Percentiles rank a stretch among this genome's conserved stretches.
Evolutionary conservation across 2,113 vertebrate genomes (phyloP).

Genomic region (Perca flavescens): DNA sequence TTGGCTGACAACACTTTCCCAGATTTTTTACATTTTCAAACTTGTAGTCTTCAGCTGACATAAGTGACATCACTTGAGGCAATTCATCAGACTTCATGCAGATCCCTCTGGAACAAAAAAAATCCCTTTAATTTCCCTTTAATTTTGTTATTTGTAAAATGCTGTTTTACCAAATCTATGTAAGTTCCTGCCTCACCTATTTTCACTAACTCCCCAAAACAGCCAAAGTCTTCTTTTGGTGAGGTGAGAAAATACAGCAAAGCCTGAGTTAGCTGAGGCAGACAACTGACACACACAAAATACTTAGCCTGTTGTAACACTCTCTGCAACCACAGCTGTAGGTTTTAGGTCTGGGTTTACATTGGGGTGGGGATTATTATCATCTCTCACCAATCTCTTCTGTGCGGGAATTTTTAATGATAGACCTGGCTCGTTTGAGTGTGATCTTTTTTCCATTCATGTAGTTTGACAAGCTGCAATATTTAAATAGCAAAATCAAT

Average conservation of each 20-base stretch:
- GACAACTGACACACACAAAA: neutral
- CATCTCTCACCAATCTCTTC: neutral
- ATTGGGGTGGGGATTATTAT: neutral
- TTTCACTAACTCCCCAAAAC: neutral
- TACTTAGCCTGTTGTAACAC: neutral
- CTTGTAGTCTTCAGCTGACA: neutral
- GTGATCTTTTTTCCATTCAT: neutral
- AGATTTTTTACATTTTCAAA: neutral
- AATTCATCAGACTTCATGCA: neutral
- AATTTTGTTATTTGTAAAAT: neutral
- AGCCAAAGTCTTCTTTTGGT: neutral
- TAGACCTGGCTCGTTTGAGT: neutral
- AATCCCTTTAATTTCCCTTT: neutral
- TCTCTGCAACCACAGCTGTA: neutral
- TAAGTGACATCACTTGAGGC: neutral
- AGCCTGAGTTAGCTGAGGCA: neutral
- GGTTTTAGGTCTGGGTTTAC: neutral
- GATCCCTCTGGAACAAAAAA: neutral
- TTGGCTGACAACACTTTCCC: neutral
- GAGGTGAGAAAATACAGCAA: neutral
- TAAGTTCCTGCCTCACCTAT: neutral
- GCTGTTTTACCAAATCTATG: neutral
- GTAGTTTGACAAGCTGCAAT: neutral
- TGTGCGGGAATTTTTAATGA: neutral
- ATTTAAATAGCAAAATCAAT: neutral